Evolutionary conservation across 2,113 vertebrate species (phyloP), one percentile per base, ranked within the genome.

Genomic region (Clarias magur): DNA sequence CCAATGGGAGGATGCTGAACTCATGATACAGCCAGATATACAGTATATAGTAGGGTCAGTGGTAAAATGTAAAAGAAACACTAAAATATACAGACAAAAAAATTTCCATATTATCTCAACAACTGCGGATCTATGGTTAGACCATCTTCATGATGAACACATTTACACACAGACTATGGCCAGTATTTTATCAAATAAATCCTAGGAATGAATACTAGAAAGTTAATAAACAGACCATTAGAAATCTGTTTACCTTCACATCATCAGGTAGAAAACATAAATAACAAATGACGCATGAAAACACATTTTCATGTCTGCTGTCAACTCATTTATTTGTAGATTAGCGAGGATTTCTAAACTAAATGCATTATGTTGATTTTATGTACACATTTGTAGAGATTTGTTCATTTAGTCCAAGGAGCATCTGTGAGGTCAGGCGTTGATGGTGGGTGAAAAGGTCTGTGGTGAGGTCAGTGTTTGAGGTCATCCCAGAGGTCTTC

Each of bases 281-380:
- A 82, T 70, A 19, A 38, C 70, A 79, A 90, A 82, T 79, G 85
- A 65, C 82, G 68, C 79, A 21, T 87, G 57, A 90, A 48, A 88
- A 90, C 82, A 38, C 4, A 38, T 25, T 34, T 34, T 34, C 75
- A 59, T 84, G 68, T 30, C 89, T 81, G 89, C 59, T 56, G 88
- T 84, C 86, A 59, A 53, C 62, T 63, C 30, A 62, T 83, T 87
- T 88, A 90, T 88, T 88, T 90, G 88, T 88, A 90, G 85, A 85
- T 56, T 5, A 57, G 34, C 23, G 8, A 48, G 6, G 48, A 48
- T 48, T 48, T 48, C 48, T 48, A 48, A 48, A 48, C 48, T 4
- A 27, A 25, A 79, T 17, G 19, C 25, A 56, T 12, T 54, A 7
- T 15, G 48, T 76, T 53, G 54, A 4, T 48, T 48, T 48, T 48